Percentiles rank a stretch among this genome's conserved stretches.
These are phyloP conservation scores for Brachionus sp. DNA, from an alignment of 1,140 invertebrate genomes.

Conservation along the genomic window DNA sequence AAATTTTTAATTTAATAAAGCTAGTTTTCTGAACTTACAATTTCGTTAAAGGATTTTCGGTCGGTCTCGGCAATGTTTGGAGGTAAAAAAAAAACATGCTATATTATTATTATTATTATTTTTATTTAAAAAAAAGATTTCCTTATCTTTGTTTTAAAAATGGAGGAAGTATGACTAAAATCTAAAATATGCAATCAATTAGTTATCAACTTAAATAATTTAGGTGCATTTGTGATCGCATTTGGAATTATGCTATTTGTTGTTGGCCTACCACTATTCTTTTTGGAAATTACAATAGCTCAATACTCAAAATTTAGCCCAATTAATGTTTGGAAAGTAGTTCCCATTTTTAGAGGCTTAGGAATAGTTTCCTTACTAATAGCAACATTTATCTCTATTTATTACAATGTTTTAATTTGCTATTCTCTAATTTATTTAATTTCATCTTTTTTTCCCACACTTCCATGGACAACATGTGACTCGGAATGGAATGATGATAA, in stretches of 20 bases:
- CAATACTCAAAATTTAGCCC: constrained; percentile 74
- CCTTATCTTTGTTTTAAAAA: constrained; percentile 42
- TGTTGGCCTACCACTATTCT: constrained; percentile 70
- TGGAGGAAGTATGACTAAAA: constrained; percentile 21
- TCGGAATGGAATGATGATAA: constrained; percentile 43
- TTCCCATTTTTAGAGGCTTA: constrained; percentile 70
- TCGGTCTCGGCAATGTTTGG: constrained; percentile 42
- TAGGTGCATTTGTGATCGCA: constrained; percentile 69
- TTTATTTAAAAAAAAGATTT: constrained; percentile 7
- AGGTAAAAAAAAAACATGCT: background rate
- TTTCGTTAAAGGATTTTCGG: constrained; percentile 9
- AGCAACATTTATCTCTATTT: constrained; percentile 42
- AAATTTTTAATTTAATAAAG: background rate
- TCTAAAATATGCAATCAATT: background rate
- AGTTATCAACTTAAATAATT: background rate
- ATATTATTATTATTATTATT: background rate
- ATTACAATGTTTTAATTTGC: constrained; percentile 47
- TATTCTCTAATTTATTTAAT: constrained; percentile 46
- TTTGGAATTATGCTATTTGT: constrained; percentile 65
- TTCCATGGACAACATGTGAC: constrained; percentile 70
- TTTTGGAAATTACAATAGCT: constrained; percentile 73
- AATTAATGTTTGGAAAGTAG: constrained; percentile 73
- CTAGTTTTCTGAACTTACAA: background rate
- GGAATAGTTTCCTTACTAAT: constrained; percentile 1
- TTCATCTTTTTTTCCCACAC: constrained; percentile 63